Evolutionary conservation across 1,140 invertebrate genomes (phyloP), one percentile per base, ranked within the genome.

Genomic region (Drosophila lacteicornis): DNA sequence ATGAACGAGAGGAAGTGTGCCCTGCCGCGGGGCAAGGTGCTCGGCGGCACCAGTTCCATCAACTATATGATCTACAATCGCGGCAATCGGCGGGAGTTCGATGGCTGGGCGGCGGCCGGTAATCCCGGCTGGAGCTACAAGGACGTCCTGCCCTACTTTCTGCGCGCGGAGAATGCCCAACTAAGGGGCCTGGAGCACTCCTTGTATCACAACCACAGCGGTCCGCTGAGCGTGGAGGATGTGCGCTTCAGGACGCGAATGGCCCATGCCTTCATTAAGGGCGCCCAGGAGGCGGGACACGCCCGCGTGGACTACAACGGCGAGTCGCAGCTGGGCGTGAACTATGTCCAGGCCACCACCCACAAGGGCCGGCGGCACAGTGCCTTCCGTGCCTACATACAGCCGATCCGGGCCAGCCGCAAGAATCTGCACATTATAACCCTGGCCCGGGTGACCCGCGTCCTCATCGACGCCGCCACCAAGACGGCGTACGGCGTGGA

Each of bases 51-150:
- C 1, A 96, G 96, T 22, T 95, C 96, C 3, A 95, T 98, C 22
- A 98, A 98, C 91, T 97, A 95, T 56, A 97, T 98, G 96, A 96
- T 97, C n/a, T 98, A 98, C 91, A 96, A 97, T 1, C 94, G 98
- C 42, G 98, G 97, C 0, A 95, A 97, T 93, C 94, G 94, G 4
- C 91, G 92, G 13, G 96, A 98, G 80, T 98, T 96, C 92, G 95
- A 98, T 90, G 91, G 94, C 22, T 97, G 97, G 95, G 96, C 95
- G 2, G 93, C 93, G 4, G 94, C 94, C 8, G 96, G 96, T 0
- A 95, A 95, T 76, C 91, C 92, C 12, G 96, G 96, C 43, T 95
- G 95, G 97, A 95, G 95, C 19, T 98, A 96, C 83, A 93, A 94
- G 6, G 95, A 96, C 2, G 94, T 96, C 0, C 88, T 96, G 7